These are phyloP conservation scores for Odontocerum albicorne DNA, from an alignment of 2,888 invertebrate species.

Conservation along the genomic window DNA sequence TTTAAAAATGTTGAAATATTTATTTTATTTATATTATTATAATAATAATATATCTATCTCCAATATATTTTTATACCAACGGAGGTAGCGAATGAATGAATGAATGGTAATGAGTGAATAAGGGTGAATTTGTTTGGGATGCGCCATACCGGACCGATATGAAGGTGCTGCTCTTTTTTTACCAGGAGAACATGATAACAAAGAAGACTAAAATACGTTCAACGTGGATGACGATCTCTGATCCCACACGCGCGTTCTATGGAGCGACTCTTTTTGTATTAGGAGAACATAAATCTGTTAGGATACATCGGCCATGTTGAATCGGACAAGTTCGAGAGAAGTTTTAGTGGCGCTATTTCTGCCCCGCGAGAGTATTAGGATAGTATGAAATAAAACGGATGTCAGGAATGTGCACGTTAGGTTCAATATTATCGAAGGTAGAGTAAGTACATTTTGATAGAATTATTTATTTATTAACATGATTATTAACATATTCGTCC, in stretches of 20 bases:
- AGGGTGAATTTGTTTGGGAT: too few relatives aligned
- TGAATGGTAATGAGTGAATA: too few relatives aligned
- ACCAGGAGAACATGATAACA: conserved; percentile 9
- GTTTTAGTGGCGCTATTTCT: conserved; percentile 36
- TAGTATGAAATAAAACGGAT: conserved; percentile 10
- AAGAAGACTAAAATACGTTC: conserved; percentile 12
- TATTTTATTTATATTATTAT: too few relatives aligned
- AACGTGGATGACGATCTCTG: not conserved
- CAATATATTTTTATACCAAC: too few relatives aligned
- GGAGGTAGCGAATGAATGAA: too few relatives aligned
- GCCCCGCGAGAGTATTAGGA: conserved; percentile 36
- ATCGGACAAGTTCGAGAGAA: conserved; percentile 20
- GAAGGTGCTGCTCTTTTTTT: conserved; percentile 22
- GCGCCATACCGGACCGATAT: conserved; percentile 11
- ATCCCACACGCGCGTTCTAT: conserved; percentile 21
- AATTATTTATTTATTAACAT: too few relatives aligned
- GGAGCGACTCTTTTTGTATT: conserved; percentile 28
- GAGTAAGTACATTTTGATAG: too few relatives aligned
- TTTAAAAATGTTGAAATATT: too few relatives aligned
- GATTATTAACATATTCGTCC: not conserved
- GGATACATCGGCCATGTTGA: conserved; percentile 11
- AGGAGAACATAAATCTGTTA: conserved; percentile 18
- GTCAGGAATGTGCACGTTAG: not conserved
- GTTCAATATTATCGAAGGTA: too few relatives aligned
- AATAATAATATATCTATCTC: too few relatives aligned